Base-by-base conservation (phyloP, 2,888 invertebrate genomes). In the Ormyrus nitidulus region DNA sequence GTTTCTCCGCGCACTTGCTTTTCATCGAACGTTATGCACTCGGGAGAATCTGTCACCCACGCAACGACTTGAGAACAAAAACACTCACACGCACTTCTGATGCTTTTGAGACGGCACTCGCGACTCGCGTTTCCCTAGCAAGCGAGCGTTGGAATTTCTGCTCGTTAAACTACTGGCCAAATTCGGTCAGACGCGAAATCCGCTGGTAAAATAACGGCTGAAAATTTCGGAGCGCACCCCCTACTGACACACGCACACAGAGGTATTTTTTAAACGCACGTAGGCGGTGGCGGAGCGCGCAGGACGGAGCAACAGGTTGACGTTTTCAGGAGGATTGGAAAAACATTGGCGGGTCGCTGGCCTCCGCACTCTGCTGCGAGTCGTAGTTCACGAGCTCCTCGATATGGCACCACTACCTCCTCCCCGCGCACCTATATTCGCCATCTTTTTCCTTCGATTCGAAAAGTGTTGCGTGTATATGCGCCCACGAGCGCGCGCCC, bases 271-370 rank as follows among this genome's bases (percentile, higher is more conserved):
- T 19, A 19, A 19, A 19, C 19, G 19, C 19, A 19, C 19, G 19
- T 19, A 19, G 19, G 19, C 19, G 19, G 19, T 2, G 2, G 19
- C 19, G 44, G 49, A 51, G 59, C 11, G 59, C 9, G 11, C 44
- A 9, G n/a, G 13, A 11, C 65, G 64, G 53, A 79, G 75, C 74
- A 70, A 70, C 79, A 70, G 70, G 77, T 77, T 70, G 74, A 62
- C 58, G 79, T 70, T 44, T 64, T n/a, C n/a, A 11, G 19, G 1
- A 2, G 19, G 1, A 51, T 19, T 68, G 56, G 58, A 9, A 70
- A 80, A 76, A 76, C 76, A 80, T 71, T 79, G 48, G 61, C 10
- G 79, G 65, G 65, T 75, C 71, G 75, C 59, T 79, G 75, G 79
- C 71, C 75, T 48, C 4, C 71, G 66, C 66, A 71, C 71, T 19